These are phyloP conservation scores for Carassius gibelio DNA, from an alignment of 2,113 vertebrate species.

Conservation along the genomic window DNA sequence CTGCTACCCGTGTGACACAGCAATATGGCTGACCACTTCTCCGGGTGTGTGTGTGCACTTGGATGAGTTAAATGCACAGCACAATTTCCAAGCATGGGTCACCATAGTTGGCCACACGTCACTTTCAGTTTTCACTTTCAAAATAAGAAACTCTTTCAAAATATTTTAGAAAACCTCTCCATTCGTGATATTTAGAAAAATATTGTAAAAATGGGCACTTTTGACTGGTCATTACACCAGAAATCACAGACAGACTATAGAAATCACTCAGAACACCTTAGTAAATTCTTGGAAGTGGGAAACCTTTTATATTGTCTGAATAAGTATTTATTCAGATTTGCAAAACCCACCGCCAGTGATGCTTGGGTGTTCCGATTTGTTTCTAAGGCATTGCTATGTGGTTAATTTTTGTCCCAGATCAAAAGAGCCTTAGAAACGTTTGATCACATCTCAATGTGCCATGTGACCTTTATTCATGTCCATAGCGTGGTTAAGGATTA, in stretches of 20 bases:
- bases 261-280: not conserved
- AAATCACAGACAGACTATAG: not conserved
- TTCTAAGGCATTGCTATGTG: not conserved
- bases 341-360: not conserved
- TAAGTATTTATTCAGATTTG: not conserved
- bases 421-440: not conserved
- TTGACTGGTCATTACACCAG: not conserved
- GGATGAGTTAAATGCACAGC: too few species aligned
- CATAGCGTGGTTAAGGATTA: not conserved
- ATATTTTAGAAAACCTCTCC: not conserved
- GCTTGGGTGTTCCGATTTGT: not conserved
- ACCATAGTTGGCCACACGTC: too few species aligned
- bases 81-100: too few species aligned
- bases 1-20: too few species aligned
- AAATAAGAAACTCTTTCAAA: not conserved
- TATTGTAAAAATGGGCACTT: not conserved
- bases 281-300: not conserved
- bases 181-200: not conserved
- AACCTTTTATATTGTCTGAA: not conserved
- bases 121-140: too few species aligned
- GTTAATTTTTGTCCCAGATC: not conserved
- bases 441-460: not conserved
- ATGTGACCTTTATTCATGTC: not conserved
- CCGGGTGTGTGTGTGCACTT: too few species aligned
- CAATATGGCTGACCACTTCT: too few species aligned